Percentiles rank a stretch among this genome's conserved stretches.
Evolutionary conservation across 2,113 vertebrate genomes (phyloP).

Genomic region (Megaceryle maxima): DNA sequence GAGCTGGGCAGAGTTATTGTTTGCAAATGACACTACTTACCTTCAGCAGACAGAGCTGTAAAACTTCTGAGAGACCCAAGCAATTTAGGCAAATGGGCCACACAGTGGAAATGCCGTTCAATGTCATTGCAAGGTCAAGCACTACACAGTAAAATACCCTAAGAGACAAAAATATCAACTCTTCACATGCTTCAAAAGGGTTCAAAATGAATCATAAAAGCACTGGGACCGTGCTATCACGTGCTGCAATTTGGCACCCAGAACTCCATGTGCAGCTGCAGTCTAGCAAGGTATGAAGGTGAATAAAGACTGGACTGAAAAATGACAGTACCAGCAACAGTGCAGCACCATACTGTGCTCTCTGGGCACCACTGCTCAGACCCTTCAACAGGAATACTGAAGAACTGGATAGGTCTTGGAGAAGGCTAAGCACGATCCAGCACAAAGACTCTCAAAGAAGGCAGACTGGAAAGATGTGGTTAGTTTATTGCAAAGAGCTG

Average conservation of each 20-base stretch:
- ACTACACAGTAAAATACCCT: not conserved
- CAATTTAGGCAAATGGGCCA: not conserved
- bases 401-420: not conserved
- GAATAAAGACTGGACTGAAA: not conserved
- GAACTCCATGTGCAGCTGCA: not conserved
- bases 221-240: not conserved
- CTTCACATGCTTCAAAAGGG: not conserved
- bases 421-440: not conserved
- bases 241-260: not conserved
- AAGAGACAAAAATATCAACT: not conserved
- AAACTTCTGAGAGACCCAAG: not conserved
- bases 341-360: not conserved
- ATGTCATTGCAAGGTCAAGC: conserved; percentile 1
- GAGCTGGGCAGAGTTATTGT: not conserved
- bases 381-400: not conserved
- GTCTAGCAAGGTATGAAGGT: not conserved
- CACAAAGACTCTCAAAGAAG: not conserved
- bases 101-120: not conserved
- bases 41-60: not conserved
- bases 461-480: not conserved
- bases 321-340: not conserved
- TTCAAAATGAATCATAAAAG: not conserved
- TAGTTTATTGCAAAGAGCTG: not conserved
- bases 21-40: not conserved
- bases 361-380: not conserved